Evolutionary conservation across 2,113 vertebrate genomes (phyloP).

Genomic region (Nibea coibor): DNA sequence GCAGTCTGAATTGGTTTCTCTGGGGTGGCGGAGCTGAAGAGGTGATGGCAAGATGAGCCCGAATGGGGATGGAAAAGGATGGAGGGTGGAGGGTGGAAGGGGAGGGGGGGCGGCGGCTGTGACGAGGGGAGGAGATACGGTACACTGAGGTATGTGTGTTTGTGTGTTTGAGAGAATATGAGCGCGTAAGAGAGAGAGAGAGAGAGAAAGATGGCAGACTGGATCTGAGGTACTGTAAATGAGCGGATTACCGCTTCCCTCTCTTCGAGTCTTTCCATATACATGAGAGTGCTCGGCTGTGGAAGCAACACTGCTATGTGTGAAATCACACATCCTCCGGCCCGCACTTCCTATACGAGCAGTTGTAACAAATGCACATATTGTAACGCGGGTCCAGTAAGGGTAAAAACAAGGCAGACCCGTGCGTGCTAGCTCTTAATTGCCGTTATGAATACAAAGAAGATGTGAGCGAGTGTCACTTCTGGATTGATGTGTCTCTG

Average conservation of each 20-base stretch:
- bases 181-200: constrained; percentile 13
- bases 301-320: constrained; percentile 56
- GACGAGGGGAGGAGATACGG: constrained; percentile 33
- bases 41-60: constrained; percentile 75
- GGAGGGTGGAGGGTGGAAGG: no score
- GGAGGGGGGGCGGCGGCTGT: not conserved
- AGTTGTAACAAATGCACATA: constrained; percentile 35
- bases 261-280: constrained; percentile 68
- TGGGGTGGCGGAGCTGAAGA: constrained; percentile 69
- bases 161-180: constrained; percentile 25
- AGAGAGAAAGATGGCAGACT: constrained; percentile 36
- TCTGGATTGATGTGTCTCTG: constrained; percentile 69
- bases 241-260: constrained; percentile 66
- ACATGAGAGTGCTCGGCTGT: constrained; percentile 69
- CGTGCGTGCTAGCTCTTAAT: constrained; percentile 43
- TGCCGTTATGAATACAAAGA: constrained; percentile 63
- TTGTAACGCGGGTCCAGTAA: not conserved
- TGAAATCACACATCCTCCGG: constrained; percentile 62
- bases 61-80: constrained; percentile 47
- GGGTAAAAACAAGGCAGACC: constrained; percentile 12
- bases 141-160: constrained; percentile 54
- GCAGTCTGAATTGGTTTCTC: constrained; percentile 78
- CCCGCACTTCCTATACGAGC: constrained; percentile 30
- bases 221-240: constrained; percentile 70
- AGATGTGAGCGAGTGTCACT: constrained; percentile 55